Evolutionary conservation across 2,113 vertebrate species (phyloP).

Genomic region (Rhinopomastus cyanomelas): DNA sequence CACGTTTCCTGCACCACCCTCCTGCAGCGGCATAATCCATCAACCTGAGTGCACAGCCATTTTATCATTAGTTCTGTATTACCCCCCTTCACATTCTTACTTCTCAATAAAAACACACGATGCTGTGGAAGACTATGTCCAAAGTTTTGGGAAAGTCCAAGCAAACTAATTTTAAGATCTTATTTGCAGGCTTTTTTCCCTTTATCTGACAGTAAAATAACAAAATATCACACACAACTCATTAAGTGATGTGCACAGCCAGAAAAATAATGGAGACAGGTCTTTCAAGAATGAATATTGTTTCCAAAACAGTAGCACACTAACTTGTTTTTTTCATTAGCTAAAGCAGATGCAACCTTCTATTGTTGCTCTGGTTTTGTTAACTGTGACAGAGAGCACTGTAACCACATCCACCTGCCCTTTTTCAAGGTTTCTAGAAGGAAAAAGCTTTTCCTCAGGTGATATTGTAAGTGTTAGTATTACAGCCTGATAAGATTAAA

Average conservation of each 20-base stretch:
- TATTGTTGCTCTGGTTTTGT: not conserved
- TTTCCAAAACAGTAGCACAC: not conserved
- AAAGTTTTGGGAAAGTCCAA: not conserved
- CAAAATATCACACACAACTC: not conserved
- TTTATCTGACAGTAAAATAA: not conserved
- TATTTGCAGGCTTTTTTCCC: not conserved
- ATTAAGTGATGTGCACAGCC: not conserved
- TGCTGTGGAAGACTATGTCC: not conserved
- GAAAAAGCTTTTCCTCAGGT: not conserved
- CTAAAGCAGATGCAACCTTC: not conserved
- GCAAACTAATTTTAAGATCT: not conserved
- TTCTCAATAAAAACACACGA: not conserved
- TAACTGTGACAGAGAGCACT: not conserved
- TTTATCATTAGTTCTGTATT: not conserved
- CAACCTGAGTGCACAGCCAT: accelerated
- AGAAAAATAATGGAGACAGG: not conserved
- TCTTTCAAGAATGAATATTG: not conserved
- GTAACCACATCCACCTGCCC: not conserved
- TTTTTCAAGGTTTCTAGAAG: not conserved
- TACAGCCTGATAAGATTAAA: not conserved
- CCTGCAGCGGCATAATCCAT: too few relatives aligned
- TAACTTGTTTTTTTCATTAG: not conserved
- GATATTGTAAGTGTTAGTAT: not conserved
- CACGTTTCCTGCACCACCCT: too few relatives aligned
- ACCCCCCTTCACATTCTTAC: not conserved